Percentiles rank a stretch among this genome's conserved stretches.
phyloP scores from a whole-genome alignment of 2,113 vertebrate genomes.

The Neotoma lepida region DNA sequence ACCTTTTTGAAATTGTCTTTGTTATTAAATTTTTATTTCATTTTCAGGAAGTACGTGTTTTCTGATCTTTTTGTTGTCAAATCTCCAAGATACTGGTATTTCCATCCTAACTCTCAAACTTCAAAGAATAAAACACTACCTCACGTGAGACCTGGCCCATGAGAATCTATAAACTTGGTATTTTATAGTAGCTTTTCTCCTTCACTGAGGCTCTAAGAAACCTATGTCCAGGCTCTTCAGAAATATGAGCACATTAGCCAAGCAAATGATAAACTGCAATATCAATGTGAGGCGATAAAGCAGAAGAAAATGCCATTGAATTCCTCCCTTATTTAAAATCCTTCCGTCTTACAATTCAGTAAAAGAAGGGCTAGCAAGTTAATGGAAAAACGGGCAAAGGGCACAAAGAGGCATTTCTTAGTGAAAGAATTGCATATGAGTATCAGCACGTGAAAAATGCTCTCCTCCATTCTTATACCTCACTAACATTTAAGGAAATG shows the following conservation, averaged over 20 bases:
- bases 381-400: conserved; percentile 65
- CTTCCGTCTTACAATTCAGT: conserved; percentile 63
- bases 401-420: conserved; percentile 56
- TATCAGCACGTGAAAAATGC: conserved; percentile 45
- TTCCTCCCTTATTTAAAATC: conserved; percentile 62
- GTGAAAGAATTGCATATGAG: conserved; percentile 43
- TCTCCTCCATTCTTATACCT: neutral
- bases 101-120: conserved; percentile 40
- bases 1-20: conserved; percentile 46
- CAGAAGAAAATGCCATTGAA: conserved; percentile 60
- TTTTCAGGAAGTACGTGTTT: conserved; percentile 45
- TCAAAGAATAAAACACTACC: conserved; percentile 18
- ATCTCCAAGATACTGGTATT: conserved; percentile 45
- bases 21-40: conserved; percentile 50
- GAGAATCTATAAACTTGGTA: conserved; percentile 42
- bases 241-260: conserved; percentile 59
- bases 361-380: conserved; percentile 59
- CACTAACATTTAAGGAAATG: conserved; percentile 56
- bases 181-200: conserved; percentile 48
- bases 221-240: conserved; percentile 16
- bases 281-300: conserved; percentile 42
- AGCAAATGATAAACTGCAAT: conserved; percentile 56
- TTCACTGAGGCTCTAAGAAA: conserved; percentile 52
- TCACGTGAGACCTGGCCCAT: conserved; percentile 34
- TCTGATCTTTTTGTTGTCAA: conserved; percentile 51